phyloP scores from a whole-genome alignment of 2,888 invertebrate species.

The Synergus gifuensis region DNA sequence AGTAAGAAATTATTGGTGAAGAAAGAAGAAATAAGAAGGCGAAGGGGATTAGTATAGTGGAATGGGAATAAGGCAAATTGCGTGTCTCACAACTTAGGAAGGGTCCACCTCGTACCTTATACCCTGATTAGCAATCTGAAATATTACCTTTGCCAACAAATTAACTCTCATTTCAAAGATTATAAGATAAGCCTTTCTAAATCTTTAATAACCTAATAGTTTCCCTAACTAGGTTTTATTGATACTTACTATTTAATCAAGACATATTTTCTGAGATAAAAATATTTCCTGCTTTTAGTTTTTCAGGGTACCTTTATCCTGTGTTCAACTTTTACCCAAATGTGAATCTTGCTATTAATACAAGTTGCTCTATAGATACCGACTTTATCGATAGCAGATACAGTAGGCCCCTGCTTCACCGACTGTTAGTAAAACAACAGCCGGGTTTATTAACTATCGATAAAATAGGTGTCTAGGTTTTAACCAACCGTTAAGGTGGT shows the following conservation, averaged over 20 bases:
- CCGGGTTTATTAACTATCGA: too few relatives aligned
- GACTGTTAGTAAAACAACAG: too few relatives aligned
- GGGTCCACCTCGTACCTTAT: neutral
- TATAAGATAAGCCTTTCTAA: neutral
- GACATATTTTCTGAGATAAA: too few relatives aligned
- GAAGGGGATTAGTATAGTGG: slow-evolving; percentile 15
- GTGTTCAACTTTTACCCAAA: too few relatives aligned
- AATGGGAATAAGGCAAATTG: slow-evolving; percentile 28
- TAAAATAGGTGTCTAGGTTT: too few relatives aligned
- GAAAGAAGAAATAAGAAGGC: slow-evolving; percentile 32
- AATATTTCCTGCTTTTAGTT: too few relatives aligned
- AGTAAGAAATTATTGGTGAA: slow-evolving; percentile 41
- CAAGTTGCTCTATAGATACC: too few relatives aligned
- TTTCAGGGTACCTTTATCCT: too few relatives aligned
- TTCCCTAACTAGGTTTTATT: neutral
- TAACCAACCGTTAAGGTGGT: too few relatives aligned
- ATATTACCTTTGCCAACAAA: slow-evolving; percentile 26
- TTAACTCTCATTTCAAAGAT: neutral
- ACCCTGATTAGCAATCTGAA: slow-evolving; percentile 5
- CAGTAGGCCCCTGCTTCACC: too few relatives aligned
- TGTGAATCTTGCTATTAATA: too few relatives aligned
- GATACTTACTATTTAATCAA: neutral
- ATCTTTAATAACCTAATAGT: neutral
- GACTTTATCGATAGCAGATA: too few relatives aligned
- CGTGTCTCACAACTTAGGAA: neutral